Conservation (phyloP, 2,113 vertebrate species). For the Diadophis punctatus region DNA sequence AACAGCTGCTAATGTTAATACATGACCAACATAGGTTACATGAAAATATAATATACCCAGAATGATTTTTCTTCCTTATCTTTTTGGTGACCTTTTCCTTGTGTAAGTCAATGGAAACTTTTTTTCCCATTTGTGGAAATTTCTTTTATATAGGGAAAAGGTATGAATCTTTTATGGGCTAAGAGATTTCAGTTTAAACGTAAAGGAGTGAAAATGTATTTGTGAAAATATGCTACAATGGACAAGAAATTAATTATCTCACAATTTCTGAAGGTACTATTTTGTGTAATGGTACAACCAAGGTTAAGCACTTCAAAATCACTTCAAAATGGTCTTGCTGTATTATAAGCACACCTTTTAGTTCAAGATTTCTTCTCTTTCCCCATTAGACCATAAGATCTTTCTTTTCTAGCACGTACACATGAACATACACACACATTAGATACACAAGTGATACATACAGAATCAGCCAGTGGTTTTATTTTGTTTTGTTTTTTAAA, state of each 20-base stretch:
- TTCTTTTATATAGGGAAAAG: background rate
- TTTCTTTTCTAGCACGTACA: background rate
- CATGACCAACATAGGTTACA: background rate
- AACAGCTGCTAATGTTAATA: background rate
- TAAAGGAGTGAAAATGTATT: background rate
- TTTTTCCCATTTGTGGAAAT: background rate
- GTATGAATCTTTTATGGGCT: background rate
- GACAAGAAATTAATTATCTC: background rate
- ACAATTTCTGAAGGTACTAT: background rate
- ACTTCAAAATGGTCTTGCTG: background rate
- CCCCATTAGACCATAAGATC: background rate
- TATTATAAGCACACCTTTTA: background rate
- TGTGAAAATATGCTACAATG: background rate
- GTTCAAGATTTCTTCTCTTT: background rate
- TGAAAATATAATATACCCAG: background rate
- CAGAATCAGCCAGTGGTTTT: background rate
- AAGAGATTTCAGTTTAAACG: background rate
- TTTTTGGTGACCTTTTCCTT: background rate
- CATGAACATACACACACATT: background rate
- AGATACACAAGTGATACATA: background rate
- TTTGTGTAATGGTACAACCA: background rate
- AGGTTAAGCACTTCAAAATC: background rate
- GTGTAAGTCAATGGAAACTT: background rate
- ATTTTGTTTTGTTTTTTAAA: background rate
- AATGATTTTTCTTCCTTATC: background rate